Conservation (phyloP, 2,888 invertebrate species). For the Aplocera efformata region DNA sequence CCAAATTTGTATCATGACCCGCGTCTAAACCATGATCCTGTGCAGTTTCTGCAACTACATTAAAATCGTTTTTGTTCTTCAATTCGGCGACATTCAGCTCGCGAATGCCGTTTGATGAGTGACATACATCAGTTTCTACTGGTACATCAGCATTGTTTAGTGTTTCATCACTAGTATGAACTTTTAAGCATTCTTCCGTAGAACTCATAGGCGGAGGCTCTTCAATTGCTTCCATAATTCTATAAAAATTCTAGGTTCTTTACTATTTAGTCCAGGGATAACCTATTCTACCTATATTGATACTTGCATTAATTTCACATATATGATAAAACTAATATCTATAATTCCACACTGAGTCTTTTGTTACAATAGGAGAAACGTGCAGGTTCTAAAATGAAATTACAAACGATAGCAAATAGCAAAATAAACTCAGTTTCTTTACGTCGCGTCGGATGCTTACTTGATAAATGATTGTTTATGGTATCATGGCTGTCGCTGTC, state of each 20-base stretch:
- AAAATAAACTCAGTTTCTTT: slow-evolving; percentile 33
- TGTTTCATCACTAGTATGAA: slow-evolving; percentile 37
- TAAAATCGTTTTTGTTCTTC: slow-evolving; percentile 17
- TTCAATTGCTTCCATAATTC: slow-evolving; percentile 41
- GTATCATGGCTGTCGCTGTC: background rate
- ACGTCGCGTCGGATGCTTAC: slow-evolving; percentile 38
- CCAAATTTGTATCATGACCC: slow-evolving; percentile 7
- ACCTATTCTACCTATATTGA: slow-evolving; percentile 68
- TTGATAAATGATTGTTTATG: slow-evolving; percentile 23
- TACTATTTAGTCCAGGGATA: slow-evolving; percentile 29
- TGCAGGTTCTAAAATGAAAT: slow-evolving; percentile 2
- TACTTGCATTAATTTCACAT: slow-evolving; percentile 7
- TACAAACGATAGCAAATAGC: slow-evolving; percentile 21
- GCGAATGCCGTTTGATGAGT: slow-evolving; percentile 62
- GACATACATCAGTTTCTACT: slow-evolving; percentile 49
- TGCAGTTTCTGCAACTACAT: slow-evolving; percentile 11
- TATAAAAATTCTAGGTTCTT: slow-evolving; percentile 10
- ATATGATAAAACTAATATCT: slow-evolving; percentile 4
- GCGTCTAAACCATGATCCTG: slow-evolving; percentile 1
- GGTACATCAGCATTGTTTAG: slow-evolving; percentile 30
- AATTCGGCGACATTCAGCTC: slow-evolving; percentile 34
- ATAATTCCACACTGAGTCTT: slow-evolving; percentile 5
- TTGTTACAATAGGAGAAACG: background rate
- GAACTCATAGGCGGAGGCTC: slow-evolving; percentile 39
- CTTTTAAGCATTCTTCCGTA: slow-evolving; percentile 43